A percentile compares a stretch with the other conserved stretches of the same genome.
phyloP scores from a whole-genome alignment of 1,140 invertebrate species.

The Aricia agestis region DNA sequence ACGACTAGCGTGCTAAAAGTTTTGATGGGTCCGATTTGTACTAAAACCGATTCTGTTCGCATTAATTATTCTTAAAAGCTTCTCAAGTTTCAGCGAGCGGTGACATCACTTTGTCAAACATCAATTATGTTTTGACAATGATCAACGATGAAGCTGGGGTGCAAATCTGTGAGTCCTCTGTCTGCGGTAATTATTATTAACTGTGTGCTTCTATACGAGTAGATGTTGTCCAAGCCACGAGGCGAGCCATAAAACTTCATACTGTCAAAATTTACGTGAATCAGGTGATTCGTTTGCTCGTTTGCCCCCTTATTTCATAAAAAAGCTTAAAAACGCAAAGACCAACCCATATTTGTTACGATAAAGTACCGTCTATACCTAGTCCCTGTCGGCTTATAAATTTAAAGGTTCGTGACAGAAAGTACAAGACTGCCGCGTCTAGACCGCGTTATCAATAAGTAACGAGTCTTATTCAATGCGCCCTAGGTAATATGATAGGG shows the following conservation, averaged over 20 bases:
- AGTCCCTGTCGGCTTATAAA: constrained; percentile 33
- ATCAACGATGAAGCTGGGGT: constrained; percentile 52
- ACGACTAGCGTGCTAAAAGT: not conserved
- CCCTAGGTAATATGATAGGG: constrained; percentile 63
- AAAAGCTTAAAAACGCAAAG: not conserved
- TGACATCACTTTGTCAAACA: constrained; percentile 69
- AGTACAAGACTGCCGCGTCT: constrained; percentile 54
- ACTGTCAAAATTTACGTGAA: not conserved
- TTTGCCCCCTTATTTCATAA: too few species aligned
- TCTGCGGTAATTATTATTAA: constrained; percentile 22
- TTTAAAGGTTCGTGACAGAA: constrained; percentile 58
- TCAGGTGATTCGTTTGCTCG: not conserved
- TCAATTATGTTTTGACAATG: constrained; percentile 69
- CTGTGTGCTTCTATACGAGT: not conserved
- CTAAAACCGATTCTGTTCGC: constrained; percentile 33
- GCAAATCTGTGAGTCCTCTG: constrained; percentile 25
- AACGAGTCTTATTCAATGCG: constrained; percentile 38
- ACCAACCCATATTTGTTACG: not conserved
- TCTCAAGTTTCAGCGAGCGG: constrained; percentile 52
- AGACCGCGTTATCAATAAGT: constrained; percentile 60
- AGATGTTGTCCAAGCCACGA: not conserved
- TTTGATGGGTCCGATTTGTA: not conserved
- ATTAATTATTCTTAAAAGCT: constrained; percentile 71
- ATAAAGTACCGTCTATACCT: not conserved
- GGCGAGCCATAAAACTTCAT: too few species aligned